Base-by-base conservation (phyloP, 2,113 vertebrate species). In the Myotis yumanensis region DNA sequence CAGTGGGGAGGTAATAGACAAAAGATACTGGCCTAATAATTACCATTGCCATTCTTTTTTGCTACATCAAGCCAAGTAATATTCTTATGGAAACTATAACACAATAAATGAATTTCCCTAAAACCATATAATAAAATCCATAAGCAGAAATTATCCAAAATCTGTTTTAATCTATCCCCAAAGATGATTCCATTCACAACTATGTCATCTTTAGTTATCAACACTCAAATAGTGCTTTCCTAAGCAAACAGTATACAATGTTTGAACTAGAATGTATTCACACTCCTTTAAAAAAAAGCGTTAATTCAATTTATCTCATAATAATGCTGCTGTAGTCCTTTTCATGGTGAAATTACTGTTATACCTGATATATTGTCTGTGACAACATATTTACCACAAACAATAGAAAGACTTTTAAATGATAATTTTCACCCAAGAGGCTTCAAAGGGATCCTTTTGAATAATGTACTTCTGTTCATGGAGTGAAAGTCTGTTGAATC, bases 311-410 rank as follows among this genome's bases (percentile, higher is more conserved):
- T 59, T 86, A 4, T 90, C 32, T 92, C 11, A 59, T 30, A 37
- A 22, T 35, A n/a, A 76, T 37, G 8, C 12, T 91, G n/a, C 62
- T 15, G 23, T 43, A 87, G 22, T 25, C 35, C 20, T n/a, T 83
- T 87, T 28, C 43, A 84, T 22, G 77, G 22, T 69, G 35, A 82
- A 23, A 80, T 59, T 68, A 80, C 66, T 73, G 28, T 59, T 77
- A 28, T 6, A 40, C 71, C 72, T 95, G 35, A 59, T 73, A 82
- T 71, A 71, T 76, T 71, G n/a, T 57, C 20, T 91, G 35, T 86
- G 91, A 94, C 30, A 94, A 82, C 5, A 43, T 89, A 96, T 86
- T 96, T 89, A 81, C 81, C 64, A 79, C 22, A 32, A 93, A 46
- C 1, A 32, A 84, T 64, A 87, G 4, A n/a, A 89, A 95, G 20